Percentiles rank a stretch among this genome's conserved stretches.
Evolutionary conservation across 1,140 invertebrate species (phyloP).

Genomic region (Popillia japonica): DNA sequence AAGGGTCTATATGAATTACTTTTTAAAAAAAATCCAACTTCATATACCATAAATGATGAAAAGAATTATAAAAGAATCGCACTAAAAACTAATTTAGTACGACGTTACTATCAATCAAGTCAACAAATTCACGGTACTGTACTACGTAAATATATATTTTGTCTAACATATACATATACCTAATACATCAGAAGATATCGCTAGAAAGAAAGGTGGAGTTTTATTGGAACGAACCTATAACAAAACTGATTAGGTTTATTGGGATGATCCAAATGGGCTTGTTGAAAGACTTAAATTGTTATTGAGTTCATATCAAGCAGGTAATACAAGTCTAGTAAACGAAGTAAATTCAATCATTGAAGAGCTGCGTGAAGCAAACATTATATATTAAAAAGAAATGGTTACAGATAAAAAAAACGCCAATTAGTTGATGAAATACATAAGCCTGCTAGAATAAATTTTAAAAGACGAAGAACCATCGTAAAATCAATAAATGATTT

Average conservation of each 20-base stretch:
- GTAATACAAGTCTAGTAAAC: conserved; percentile 23
- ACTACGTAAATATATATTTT: conserved; percentile 16
- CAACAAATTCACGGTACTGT: background rate
- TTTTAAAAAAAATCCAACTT: conserved; percentile 41
- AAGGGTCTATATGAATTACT: conserved; percentile 43
- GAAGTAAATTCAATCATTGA: conserved; percentile 31
- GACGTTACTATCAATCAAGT: background rate
- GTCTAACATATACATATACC: conserved; percentile 38
- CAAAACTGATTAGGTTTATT: conserved; percentile 16
- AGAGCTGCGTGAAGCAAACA: conserved; percentile 22
- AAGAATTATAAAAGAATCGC: conserved; percentile 10
- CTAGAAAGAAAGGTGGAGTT: background rate
- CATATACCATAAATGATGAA: conserved; percentile 36
- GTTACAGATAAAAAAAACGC: conserved; percentile 16
- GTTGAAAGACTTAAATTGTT: conserved; percentile 35
- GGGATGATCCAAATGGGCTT: conserved; percentile 34
- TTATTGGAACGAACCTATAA: background rate
- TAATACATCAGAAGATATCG: background rate
- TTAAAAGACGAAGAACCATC: conserved; percentile 53
- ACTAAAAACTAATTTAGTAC: background rate
- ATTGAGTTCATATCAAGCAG: background rate
- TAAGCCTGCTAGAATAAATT: conserved; percentile 57
- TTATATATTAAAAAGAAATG: conserved; percentile 26
- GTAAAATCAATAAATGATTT: conserved; percentile 52
- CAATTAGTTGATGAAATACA: conserved; percentile 58